phyloP scores from a whole-genome alignment of 2,888 invertebrate genomes.

The Augiades crinisus region DNA sequence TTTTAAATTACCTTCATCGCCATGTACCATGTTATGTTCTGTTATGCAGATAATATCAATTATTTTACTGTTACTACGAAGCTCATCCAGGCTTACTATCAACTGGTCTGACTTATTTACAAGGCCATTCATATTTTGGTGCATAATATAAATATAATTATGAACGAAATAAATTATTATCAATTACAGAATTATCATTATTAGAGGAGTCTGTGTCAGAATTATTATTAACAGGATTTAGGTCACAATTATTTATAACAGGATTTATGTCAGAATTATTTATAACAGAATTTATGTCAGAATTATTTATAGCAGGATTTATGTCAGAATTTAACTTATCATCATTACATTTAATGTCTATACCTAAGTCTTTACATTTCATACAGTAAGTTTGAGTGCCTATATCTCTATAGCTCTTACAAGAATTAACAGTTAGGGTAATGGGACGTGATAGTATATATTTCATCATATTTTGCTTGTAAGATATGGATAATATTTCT shows the following conservation, averaged over 20 bases:
- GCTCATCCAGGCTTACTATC: not conserved
- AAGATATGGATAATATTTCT: not conserved
- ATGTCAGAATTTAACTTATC: too few species aligned
- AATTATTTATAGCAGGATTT: not conserved
- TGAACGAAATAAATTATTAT: conserved; percentile 1
- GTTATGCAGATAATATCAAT: not conserved
- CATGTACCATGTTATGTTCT: not conserved
- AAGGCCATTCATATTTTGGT: conserved; percentile 8
- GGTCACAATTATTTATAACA: not conserved
- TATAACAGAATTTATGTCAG: not conserved
- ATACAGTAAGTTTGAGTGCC: not conserved
- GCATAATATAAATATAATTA: conserved; percentile 2
- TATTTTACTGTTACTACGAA: not conserved
- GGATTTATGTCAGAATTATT: not conserved
- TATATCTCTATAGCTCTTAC: not conserved
- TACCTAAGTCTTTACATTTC: too few species aligned
- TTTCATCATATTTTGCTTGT: not conserved
- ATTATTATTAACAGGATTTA: not conserved
- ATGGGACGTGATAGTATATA: not conserved
- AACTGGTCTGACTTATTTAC: not conserved
- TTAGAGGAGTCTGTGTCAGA: too few species aligned
- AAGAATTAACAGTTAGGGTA: not conserved
- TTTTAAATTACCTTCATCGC: not conserved
- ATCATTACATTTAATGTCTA: too few species aligned
- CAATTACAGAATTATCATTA: too few species aligned